Percentiles rank a stretch among this genome's conserved stretches.
Conservation (phyloP, 2,113 vertebrate species). For the Sturnira hondurensis region DNA sequence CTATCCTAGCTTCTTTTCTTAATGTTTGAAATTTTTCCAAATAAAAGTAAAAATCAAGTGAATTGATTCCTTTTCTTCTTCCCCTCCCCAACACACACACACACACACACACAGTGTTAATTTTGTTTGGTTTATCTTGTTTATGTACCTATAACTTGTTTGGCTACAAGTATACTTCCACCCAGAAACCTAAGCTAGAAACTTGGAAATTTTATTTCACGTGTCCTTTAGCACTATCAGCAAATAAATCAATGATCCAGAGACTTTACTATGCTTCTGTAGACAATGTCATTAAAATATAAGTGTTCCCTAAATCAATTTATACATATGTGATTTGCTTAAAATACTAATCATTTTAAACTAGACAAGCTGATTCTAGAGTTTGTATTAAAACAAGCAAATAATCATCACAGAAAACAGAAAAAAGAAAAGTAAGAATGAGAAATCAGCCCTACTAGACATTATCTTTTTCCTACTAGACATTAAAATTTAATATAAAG, state of each 20-base stretch:
- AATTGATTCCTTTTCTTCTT: background rate
- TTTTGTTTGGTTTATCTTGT: background rate
- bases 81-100: background rate
- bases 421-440: background rate
- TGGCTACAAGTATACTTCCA: background rate
- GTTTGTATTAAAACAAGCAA: background rate
- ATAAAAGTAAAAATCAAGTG: background rate
- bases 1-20: background rate
- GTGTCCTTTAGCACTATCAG: background rate
- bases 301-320: background rate
- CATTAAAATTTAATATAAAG: constrained; percentile 41
- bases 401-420: background rate
- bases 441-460: background rate
- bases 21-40: constrained; percentile 30
- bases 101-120: background rate
- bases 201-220: background rate
- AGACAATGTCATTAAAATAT: background rate
- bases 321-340: background rate
- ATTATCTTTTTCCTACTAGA: too few species aligned
- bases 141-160: background rate
- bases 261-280: background rate
- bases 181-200: background rate
- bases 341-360: background rate
- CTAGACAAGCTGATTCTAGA: background rate
- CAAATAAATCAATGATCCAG: background rate